Percentiles rank a stretch among this genome's conserved stretches.
phyloP scores from a whole-genome alignment of 2,888 invertebrate species.

The Meliscaeva auricollis region DNA sequence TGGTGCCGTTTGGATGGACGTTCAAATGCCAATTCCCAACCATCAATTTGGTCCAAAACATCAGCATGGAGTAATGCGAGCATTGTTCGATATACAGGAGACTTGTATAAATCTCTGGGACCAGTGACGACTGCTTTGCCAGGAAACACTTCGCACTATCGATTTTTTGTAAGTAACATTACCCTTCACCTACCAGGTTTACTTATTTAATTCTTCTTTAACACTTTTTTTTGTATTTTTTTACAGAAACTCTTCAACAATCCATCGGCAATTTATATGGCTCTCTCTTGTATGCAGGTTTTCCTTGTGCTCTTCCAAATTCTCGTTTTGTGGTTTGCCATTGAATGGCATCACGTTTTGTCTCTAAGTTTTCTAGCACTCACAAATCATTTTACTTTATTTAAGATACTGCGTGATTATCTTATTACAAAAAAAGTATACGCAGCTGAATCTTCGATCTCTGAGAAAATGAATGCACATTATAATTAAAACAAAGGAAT shows the following conservation, averaged over 20 bases:
- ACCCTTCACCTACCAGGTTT: not conserved
- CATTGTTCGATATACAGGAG: slow-evolving; percentile 89
- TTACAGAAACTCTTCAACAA: slow-evolving; percentile 94
- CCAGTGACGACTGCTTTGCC: slow-evolving; percentile 95
- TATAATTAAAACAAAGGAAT: slow-evolving; percentile 62
- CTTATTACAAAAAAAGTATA: slow-evolving; percentile 93
- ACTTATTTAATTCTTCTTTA: not conserved
- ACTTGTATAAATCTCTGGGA: slow-evolving; percentile 90
- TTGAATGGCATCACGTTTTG: slow-evolving; percentile 96
- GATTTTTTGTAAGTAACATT: slow-evolving; percentile 92
- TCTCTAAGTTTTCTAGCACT: slow-evolving; percentile 94
- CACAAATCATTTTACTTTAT: slow-evolving; percentile 96
- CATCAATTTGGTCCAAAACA: slow-evolving; percentile 85
- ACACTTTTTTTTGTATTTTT: slow-evolving; percentile 75
- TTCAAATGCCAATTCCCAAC: slow-evolving; percentile 56
- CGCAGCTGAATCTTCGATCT: slow-evolving; percentile 80
- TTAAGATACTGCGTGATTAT: slow-evolving; percentile 94
- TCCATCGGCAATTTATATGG: slow-evolving; percentile 91
- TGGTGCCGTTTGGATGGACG: slow-evolving; percentile 82
- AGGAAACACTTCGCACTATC: slow-evolving; percentile 90
- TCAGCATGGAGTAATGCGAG: slow-evolving; percentile 91
- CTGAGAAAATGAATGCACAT: slow-evolving; percentile 78
- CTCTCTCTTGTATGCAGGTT: slow-evolving; percentile 89
- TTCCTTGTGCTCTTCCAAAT: slow-evolving; percentile 91
- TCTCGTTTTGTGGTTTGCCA: slow-evolving; percentile 90